Conservation (phyloP, 2,113 vertebrate species). For the Brachyistius frenatus region DNA sequence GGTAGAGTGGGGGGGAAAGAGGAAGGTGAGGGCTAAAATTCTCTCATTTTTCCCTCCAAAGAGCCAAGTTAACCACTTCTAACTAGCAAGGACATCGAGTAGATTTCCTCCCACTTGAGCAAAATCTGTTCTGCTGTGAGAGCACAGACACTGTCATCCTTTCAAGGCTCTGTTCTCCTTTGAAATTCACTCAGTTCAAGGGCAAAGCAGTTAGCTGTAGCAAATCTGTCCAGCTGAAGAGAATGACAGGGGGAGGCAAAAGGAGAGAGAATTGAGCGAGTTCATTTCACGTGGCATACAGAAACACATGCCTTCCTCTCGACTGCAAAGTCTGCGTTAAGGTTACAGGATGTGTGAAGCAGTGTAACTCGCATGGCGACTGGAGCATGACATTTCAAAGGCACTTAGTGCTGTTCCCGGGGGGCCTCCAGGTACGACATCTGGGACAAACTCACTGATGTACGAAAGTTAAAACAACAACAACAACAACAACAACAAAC, state of each 20-base stretch:
- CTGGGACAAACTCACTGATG: constrained; percentile 25
- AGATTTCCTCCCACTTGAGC: constrained; percentile 21
- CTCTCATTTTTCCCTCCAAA: neutral
- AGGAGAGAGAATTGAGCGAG: constrained; percentile 20
- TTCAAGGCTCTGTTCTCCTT: constrained; percentile 36
- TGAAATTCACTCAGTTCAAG: constrained; percentile 59
- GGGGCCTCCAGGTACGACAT: neutral
- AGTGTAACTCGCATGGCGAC: constrained; percentile 34
- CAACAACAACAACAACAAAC: neutral
- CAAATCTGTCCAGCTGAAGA: constrained; percentile 57
- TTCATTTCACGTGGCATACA: constrained; percentile 20
- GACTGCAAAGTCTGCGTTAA: constrained; percentile 28
- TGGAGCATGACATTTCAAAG: constrained; percentile 33
- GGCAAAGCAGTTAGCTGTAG: constrained; percentile 49
- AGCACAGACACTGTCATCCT: constrained; percentile 28
- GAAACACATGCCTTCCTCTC: constrained; percentile 18
- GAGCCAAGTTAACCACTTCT: neutral
- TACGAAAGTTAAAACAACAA: constrained; percentile 1
- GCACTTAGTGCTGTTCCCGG: constrained; percentile 50
- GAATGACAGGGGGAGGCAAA: constrained; percentile 26
- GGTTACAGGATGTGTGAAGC: constrained; percentile 53
- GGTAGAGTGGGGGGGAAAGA: neutral
- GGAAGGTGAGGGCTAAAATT: constrained; percentile 11
- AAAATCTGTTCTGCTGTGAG: constrained; percentile 28
- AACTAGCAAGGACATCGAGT: constrained; percentile 16